Base-by-base conservation (phyloP, 2,113 vertebrate species). In the Nycticebus coucang region DNA sequence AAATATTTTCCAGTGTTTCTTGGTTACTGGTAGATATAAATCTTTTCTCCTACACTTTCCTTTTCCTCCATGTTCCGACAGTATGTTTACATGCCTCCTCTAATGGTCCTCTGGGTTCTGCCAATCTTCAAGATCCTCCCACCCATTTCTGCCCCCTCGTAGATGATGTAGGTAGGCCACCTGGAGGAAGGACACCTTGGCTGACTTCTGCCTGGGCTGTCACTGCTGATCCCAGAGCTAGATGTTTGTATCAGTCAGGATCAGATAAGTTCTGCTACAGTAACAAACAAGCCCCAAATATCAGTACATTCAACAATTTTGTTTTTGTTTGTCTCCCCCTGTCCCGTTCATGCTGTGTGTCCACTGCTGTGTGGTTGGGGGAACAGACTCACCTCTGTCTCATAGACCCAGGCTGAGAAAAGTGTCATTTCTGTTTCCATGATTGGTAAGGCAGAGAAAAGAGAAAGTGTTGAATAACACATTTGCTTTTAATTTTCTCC, bases 281-380 rank as follows among this genome's bases (percentile, higher is more conserved):
- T 33, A 69, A 82, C 74, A 59, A 22, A 57, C 0, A 60, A 79
- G 9, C 64, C 62, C 35, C 0, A 69, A 8, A 17, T 41, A 21
- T 15, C 1, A 0, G 12, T n/a, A 60, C 10, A 2, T 60, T 53
- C 0, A 26, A 55, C 55, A 12, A 7, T 45, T 11, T 50, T 4
- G 33, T 33, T 69, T 82, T 41, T 19, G 26, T 22, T 59, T 71
- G 4, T 21, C 6, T 55, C 21, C 14, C 53, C 1, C 9, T 14
- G 17, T 14, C 21, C 2, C 0, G 24, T 2, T n/a, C 14, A 7
- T 9, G 69, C 3, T 13, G 7, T n/a, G 4, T 5, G 9, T 0
- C 45, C 55, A 15, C 21, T 53, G 6, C n/a, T 35, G 41, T n/a
- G 2, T 57, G 37, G 5, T 7, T 28, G 17, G 57, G 17, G 26